These are phyloP conservation scores for Porites australiensis DNA, from an alignment of 64 coral and sea anemone species.

Conservation along the genomic window DNA sequence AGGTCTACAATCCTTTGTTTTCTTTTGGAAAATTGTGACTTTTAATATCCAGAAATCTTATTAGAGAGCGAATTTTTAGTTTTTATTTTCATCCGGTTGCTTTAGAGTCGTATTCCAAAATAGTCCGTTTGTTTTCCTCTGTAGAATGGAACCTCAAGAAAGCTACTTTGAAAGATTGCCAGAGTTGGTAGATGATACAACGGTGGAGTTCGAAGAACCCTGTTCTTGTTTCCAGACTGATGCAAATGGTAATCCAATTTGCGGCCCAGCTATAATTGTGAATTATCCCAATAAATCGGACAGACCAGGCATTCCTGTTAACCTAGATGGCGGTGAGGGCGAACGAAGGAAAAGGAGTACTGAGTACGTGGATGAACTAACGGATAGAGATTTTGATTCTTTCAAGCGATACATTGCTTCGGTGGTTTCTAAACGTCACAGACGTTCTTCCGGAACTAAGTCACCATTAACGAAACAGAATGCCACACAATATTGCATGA, in stretches of 20 bases:
- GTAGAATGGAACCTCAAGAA: background rate
- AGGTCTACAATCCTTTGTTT: no score
- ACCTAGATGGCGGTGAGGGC: background rate
- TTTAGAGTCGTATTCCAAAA: no score
- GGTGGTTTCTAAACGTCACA: background rate
- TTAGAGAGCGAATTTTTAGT: no score
- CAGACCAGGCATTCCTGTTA: background rate
- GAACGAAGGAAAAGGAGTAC: background rate
- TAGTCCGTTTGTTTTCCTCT: no score
- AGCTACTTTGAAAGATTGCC: background rate
- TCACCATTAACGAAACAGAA: background rate
- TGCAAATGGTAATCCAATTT: background rate
- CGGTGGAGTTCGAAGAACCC: background rate
- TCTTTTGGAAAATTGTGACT: no score
- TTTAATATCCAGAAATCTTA: no score
- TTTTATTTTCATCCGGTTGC: no score
- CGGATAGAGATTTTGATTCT: background rate
- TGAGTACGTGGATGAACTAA: background rate
- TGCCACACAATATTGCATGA: background rate
- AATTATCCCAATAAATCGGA: background rate
- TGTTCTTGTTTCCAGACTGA: background rate
- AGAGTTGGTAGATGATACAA: background rate
- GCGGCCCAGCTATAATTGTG: background rate
- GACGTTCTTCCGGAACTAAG: background rate
- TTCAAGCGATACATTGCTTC: background rate